Evolutionary conservation across 2,888 invertebrate genomes (phyloP), one percentile per base, ranked within the genome.

Genomic region (Athalia cordata): DNA sequence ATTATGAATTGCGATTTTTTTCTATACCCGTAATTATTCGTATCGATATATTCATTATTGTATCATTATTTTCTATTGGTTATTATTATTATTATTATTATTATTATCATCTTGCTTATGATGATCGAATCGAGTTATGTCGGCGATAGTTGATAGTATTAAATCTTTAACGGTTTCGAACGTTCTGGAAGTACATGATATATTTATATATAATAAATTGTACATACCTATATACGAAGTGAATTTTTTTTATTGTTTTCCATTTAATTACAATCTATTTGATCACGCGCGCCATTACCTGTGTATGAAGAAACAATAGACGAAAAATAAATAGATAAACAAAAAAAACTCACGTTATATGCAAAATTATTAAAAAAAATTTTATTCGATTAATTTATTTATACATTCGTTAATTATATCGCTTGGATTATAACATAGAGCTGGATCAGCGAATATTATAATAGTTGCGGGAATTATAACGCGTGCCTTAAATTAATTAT

Each of bases 401-500:
- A 29, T 29, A n/a, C n/a, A n/a, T n/a, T n/a, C n/a, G n/a, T n/a
- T 29, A 64, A 11, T n/a, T n/a, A n/a, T n/a, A n/a, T n/a, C n/a
- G n/a, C n/a, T n/a, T n/a, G n/a, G n/a, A n/a, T n/a, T n/a, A n/a
- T n/a, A n/a, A n/a, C n/a, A n/a, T n/a, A n/a, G n/a, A n/a, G n/a
- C n/a, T n/a, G n/a, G n/a, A n/a, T n/a, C n/a, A n/a, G n/a, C n/a
- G n/a, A n/a, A n/a, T n/a, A n/a, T n/a, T n/a, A n/a, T n/a, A n/a
- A n/a, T n/a, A n/a, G 9, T 29, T 64, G 64, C 43, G 64, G 47
- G 66, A 49, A 47, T 49, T 3, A 59, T 3, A 59, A 59, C 47
- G 29, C 59, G 59, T 72, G 72, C 43, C 47, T 47, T 59, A 59
- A 72, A 72, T 72, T 57, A 47, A 8, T 72, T 59, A 59, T 72